phyloP scores from a whole-genome alignment of 2,113 vertebrate species.

The Columba livia region DNA sequence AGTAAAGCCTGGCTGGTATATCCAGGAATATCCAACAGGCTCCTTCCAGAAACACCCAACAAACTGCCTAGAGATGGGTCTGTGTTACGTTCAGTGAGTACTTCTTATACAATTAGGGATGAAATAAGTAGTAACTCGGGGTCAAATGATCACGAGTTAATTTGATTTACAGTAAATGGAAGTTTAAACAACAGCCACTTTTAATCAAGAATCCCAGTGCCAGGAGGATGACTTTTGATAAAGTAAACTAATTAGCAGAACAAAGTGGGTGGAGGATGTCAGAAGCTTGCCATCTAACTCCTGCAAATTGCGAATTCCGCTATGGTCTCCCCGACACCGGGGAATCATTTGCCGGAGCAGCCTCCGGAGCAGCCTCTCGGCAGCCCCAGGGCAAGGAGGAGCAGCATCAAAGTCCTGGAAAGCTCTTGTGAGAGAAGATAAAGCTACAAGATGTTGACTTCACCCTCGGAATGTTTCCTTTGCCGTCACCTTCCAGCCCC shows the following conservation, averaged over 20 bases:
- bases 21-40: neutral
- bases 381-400: constrained; percentile 3
- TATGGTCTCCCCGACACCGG: neutral
- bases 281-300: constrained; percentile 5
- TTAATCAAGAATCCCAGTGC: constrained; percentile 15
- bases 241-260: constrained; percentile 43
- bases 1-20: neutral
- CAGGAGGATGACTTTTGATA: neutral
- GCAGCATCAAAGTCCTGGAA: neutral
- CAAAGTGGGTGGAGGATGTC: constrained; percentile 28
- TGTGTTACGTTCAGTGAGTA: neutral
- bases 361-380: neutral
- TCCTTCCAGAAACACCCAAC: neutral
- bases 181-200: constrained; percentile 8
- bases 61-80: neutral
- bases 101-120: neutral
- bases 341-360: neutral
- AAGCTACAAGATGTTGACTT: neutral
- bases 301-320: neutral
- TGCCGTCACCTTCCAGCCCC: neutral
- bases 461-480: neutral
- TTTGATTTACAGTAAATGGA: constrained; percentile 18
- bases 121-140: neutral
- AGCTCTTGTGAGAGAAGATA: neutral
- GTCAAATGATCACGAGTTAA: neutral